Percentiles rank a stretch among this genome's conserved stretches.
Evolutionary conservation across 2,888 invertebrate species (phyloP).

Genomic region (Epicampocera succincta): DNA sequence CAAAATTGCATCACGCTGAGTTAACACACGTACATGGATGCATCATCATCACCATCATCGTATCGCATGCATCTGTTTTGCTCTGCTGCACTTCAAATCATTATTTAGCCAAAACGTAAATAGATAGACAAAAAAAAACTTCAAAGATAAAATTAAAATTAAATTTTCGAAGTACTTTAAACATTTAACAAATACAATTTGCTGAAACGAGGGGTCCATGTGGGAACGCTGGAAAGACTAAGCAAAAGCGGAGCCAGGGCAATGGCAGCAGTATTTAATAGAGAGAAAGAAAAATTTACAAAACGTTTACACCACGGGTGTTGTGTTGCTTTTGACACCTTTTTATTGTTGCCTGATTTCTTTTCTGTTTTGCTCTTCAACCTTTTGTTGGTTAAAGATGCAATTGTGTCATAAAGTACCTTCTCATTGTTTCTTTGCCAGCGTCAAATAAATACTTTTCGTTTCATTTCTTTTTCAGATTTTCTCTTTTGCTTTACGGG

Average conservation of each 20-base stretch:
- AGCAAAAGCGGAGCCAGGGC: constrained; percentile 10
- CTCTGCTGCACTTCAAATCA: constrained; percentile 63
- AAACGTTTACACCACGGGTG: constrained; percentile 65
- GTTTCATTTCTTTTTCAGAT: constrained; percentile 2
- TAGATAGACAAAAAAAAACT: too few relatives aligned
- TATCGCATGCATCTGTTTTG: constrained; percentile 13
- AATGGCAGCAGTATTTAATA: constrained; percentile 20
- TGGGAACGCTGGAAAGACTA: constrained; percentile 46
- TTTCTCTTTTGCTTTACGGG: constrained; percentile 36
- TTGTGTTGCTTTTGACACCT: constrained; percentile 80
- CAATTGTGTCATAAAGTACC: constrained; percentile 72
- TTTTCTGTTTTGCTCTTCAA: constrained; percentile 6
- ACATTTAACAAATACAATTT: constrained; percentile 47
- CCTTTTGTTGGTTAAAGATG: constrained; percentile 70
- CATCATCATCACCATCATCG: constrained; percentile 6
- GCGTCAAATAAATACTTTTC: constrained; percentile 32
- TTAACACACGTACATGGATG: constrained; percentile 21
- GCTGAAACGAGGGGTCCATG: constrained; percentile 56
- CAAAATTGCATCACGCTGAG: constrained; percentile 67
- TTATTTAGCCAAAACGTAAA: constrained; percentile 52
- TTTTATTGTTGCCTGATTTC: constrained; percentile 64
- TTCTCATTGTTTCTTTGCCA: constrained; percentile 44
- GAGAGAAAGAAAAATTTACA: constrained; percentile 11
- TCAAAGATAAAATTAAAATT: constrained; percentile 5
- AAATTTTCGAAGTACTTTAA: constrained; percentile 44